phyloP scores from a whole-genome alignment of 2,113 vertebrate genomes.

The Hoplias malabaricus region DNA sequence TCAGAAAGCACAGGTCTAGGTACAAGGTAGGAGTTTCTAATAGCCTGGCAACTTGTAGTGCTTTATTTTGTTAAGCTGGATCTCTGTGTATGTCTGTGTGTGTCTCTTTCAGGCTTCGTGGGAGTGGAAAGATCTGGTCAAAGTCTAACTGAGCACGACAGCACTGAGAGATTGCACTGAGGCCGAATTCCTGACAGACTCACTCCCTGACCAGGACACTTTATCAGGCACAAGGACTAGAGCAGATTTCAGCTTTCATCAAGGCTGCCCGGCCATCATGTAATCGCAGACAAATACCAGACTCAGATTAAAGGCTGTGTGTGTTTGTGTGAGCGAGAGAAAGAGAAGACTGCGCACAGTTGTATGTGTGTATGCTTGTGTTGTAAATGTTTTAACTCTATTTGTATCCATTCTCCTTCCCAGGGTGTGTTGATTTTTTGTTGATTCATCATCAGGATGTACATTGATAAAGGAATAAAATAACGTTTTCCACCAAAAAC shows the following conservation, averaged over 20 bases:
- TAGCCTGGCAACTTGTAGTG: background rate
- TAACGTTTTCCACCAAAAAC: constrained; percentile 56
- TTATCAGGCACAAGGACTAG: constrained; percentile 47
- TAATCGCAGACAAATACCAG: constrained; percentile 28
- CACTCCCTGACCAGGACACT: constrained; percentile 45
- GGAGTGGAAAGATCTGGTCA: constrained; percentile 98
- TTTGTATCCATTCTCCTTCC: constrained; percentile 57
- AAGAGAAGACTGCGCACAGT: background rate
- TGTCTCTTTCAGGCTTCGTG: constrained; percentile 81
- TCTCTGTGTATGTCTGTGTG: background rate
- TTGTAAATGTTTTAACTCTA: constrained; percentile 59
- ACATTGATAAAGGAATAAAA: constrained; percentile 70
- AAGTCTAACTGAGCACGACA: constrained; percentile 87
- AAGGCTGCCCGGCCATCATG: constrained; percentile 12
- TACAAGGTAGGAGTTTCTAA: background rate
- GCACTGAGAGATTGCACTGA: constrained; percentile 43
- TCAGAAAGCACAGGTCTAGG: too few species aligned
- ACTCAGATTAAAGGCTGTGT: constrained; percentile 32
- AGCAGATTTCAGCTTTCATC: constrained; percentile 25
- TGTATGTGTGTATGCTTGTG: constrained; percentile 25
- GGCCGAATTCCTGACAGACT: constrained; percentile 42
- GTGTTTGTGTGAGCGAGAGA: constrained; percentile 23
- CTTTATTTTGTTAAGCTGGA: background rate
- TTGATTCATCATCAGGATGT: constrained; percentile 64
- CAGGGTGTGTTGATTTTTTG: constrained; percentile 56